Evolutionary conservation across 2,888 invertebrate species (phyloP), one percentile per base, ranked within the genome.

Genomic region (Gymnoscelis rufifasciata): DNA sequence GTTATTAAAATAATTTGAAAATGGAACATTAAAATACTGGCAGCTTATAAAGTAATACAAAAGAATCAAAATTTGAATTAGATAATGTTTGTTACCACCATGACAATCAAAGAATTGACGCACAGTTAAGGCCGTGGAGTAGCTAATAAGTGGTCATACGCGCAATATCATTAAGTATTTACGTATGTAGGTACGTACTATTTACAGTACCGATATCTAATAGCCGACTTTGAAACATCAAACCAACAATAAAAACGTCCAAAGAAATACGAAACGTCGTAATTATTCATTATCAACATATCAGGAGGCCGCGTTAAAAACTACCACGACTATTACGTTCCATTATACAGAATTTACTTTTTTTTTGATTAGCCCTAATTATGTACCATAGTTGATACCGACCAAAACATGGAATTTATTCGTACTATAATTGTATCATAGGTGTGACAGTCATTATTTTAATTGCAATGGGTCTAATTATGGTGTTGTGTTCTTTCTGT

Each of bases 391-490:
- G 56, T 47, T 59, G 52, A 52, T 60, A 44, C 54, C 33, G 58
- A 62, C 67, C 65, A 63, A 71, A 72, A 71, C 71, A 68, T 83
- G 73, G 77, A 82, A 82, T 83, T 86, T 82, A 61, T 81, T 72
- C 72, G 68, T 68, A 65, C 71, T 64, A 64, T 84, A 87, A 87
- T 86, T 84, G 86, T 86, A 76, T 82, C 69, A 78, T 83, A 87
- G 87, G 87, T 87, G 87, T 84, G 87, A 88, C 87, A 66, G 71
- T 78, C 73, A 88, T 88, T 88, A 88, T 83, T 83, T 86, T 88
- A 88, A 88, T 88, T 84, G 86, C 78, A 57, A 77, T 65, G 63
- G 69, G 69, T 75, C 74, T 81, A 82, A 86, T 83, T 79, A 77
- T 63, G 57, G 73, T 71, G 67, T 74, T 71, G 66, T 75, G 66